phyloP scores from a whole-genome alignment of 2,113 vertebrate species.

The Carlito syrichta region DNA sequence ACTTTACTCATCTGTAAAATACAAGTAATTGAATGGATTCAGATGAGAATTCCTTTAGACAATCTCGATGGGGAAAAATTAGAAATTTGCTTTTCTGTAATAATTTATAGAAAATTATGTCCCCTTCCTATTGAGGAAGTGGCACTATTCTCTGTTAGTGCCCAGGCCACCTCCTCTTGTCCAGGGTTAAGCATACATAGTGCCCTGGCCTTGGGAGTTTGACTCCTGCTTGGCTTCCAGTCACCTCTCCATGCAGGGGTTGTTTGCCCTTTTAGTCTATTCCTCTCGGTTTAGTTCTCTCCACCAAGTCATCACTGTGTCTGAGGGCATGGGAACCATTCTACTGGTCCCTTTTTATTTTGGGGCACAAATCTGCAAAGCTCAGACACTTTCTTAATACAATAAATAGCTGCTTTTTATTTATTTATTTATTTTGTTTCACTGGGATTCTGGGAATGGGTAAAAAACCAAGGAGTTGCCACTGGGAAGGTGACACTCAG shows the following conservation, averaged over 20 bases:
- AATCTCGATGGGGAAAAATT: neutral
- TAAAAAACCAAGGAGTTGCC: neutral
- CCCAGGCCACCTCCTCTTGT: neutral
- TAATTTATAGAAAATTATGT: neutral
- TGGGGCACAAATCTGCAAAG: neutral
- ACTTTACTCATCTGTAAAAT: neutral
- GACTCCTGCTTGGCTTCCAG: neutral
- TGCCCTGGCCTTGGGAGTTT: neutral
- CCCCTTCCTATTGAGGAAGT: neutral
- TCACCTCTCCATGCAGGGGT: neutral
- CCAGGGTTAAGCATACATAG: neutral
- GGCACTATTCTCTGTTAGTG: neutral
- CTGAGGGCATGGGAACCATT: neutral
- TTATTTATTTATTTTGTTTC: no score
- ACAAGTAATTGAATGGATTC: neutral
- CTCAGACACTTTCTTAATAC: neutral
- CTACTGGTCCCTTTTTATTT: accelerated
- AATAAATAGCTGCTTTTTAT: neutral
- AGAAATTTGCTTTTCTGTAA: neutral
- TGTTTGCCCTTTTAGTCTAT: neutral
- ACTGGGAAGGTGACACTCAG: neutral
- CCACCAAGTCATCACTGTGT: neutral
- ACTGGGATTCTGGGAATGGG: neutral
- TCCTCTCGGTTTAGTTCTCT: neutral
- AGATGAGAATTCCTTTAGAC: neutral